Evolutionary conservation across 30 jellyfish, hydroid and myxozoan genomes (phyloP), one percentile per base, ranked within the genome.

Genomic region (Hydra vulgaris): DNA sequence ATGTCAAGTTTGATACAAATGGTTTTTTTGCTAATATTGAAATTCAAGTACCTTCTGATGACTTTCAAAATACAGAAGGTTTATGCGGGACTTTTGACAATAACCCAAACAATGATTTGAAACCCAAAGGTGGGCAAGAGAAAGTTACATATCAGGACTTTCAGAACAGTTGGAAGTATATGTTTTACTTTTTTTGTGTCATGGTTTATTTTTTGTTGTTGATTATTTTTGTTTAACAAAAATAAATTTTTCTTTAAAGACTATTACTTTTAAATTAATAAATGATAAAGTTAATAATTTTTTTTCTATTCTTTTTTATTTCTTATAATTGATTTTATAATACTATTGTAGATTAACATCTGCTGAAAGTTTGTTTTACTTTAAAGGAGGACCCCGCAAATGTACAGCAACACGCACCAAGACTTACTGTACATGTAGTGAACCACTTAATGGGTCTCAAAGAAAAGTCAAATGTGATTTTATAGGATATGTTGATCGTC

Each of bases 141-240:
- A 40, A 3, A 40, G 5, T 21, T 86, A 76, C 18, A 85, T n/a
- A n/a, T n/a, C n/a, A n/a, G n/a, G n/a, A n/a, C n/a, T n/a, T 90
- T 73, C 21, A 94, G 24, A 94, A 86, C 76, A 86, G 95, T 74
- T 90, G 97, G 97, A 90, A 73, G 97, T 90, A 79, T 25, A 86
- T 72, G 0, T 23, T 56, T 76, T 69, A 3, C 19, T n/a, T n/a
- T n/a, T n/a, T n/a, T n/a, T n/a, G n/a, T n/a, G n/a, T n/a, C n/a
- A n/a, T n/a, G n/a, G n/a, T n/a, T n/a, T n/a, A n/a, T n/a, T n/a
- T n/a, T n/a, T n/a, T n/a, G n/a, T n/a, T n/a, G n/a, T n/a, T n/a
- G n/a, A n/a, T 81, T 16, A 18, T 16, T 16, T 8, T 20, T 5
- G 16, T 80, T 27, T 8, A 18, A 24, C 20, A 26, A 19, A 25